Base-by-base conservation (phyloP, 2,888 invertebrate species). In the Nomada ruficornis region DNA sequence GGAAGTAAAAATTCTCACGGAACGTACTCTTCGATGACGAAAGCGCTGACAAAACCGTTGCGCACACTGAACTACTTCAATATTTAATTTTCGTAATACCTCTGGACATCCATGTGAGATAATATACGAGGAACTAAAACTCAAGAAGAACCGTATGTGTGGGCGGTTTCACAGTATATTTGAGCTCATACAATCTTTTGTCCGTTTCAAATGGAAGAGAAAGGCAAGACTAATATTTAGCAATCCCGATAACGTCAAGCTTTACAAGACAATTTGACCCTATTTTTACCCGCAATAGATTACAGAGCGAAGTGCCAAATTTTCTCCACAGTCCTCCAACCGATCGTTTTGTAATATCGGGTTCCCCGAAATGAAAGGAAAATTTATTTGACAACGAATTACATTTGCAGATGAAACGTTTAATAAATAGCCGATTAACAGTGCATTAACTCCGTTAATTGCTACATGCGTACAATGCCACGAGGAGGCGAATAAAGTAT, bases 81-180 rank as follows among this genome's bases (percentile, higher is more conserved):
- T 83, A 83, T 83, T 83, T 63, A 59, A 67, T 78, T 78, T 78
- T 83, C 84, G 73, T 83, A 77, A 83, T 83, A 57, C 63, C 62
- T 13, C 23, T 62, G 70, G 77, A 67, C 71, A 63, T 77, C 78
- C 77, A 83, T 83, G 78, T 67, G 57, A 71, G 78, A 82, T 26
- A 78, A 74, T 77, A 83, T 54, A 13, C 50, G 44, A 62, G 55
- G 57, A 50, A n/a, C 29, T 54, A 62, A 70, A 69, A 65, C 72
- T 44, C 29, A 20, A 60, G 71, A 23, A 70, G 78, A 57, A 54
- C 52, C 65, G 69, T 70, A 68, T 36, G 11, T 62, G 68, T 29
- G 68, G 59, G 64, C 65, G 52, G 18, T 18, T 29, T 55, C n/a
- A 47, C 20, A n/a, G 57, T 78, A 29, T 75, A 36, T 82, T 75